phyloP scores from a whole-genome alignment of 2,113 vertebrate genomes.

The Nanorana parkeri region DNA sequence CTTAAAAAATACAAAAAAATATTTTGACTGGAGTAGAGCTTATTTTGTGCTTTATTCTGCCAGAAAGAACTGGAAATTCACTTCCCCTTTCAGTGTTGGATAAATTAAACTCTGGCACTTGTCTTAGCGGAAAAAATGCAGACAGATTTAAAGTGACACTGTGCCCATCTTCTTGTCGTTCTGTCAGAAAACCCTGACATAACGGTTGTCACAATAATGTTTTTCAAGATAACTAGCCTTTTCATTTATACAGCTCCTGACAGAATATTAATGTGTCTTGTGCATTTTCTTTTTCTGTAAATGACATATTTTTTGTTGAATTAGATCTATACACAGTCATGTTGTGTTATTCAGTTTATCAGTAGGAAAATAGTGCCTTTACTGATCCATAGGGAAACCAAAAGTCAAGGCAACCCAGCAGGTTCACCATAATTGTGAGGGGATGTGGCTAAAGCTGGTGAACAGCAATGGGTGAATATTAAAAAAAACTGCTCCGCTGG shows the following conservation, averaged over 20 bases:
- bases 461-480: no score
- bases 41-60: not conserved
- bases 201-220: constrained; percentile 24
- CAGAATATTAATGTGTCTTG: constrained; percentile 32
- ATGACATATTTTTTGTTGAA: constrained; percentile 5
- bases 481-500: no score
- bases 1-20: no score
- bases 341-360: not conserved
- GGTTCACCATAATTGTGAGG: no score
- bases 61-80: not conserved
- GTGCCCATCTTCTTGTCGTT: constrained; percentile 9
- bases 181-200: constrained; percentile 41
- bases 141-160: constrained; percentile 51
- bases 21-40: no score
- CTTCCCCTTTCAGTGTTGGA: not conserved
- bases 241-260: constrained; percentile 41
- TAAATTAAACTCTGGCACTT: constrained; percentile 21
- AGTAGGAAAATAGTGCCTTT: no score
- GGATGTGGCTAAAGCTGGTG: no score
- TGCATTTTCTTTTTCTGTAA: not conserved
- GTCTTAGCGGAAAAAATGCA: constrained; percentile 14
- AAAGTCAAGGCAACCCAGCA: no score
- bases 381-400: no score
- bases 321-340: not conserved
- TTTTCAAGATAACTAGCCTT: constrained; percentile 27